These are phyloP conservation scores for Centrocercus urophasianus DNA, from an alignment of 2,113 vertebrate genomes.

Conservation along the genomic window DNA sequence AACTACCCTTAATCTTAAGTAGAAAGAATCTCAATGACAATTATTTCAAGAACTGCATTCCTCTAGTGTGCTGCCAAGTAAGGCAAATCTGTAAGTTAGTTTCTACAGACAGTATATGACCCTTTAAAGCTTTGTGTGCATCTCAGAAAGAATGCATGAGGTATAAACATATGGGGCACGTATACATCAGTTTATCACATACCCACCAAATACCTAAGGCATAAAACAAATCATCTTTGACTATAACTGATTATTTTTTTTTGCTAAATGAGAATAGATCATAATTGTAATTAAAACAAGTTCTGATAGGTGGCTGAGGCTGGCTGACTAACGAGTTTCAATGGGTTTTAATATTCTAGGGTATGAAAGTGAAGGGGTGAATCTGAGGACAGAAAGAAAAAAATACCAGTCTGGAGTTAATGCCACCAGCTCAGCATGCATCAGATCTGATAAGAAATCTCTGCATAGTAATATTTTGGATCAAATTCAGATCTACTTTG, in stretches of 20 bases:
- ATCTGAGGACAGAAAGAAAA: background rate
- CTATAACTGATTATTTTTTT: background rate
- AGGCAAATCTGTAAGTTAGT: background rate
- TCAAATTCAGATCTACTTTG: background rate
- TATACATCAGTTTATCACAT: background rate
- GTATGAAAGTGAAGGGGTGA: background rate
- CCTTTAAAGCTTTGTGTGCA: background rate
- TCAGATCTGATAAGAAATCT: background rate
- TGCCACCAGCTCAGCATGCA: background rate
- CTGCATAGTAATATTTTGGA: background rate
- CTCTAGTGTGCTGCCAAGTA: background rate
- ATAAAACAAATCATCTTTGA: background rate
- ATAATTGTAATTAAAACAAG: background rate
- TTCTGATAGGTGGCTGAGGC: background rate
- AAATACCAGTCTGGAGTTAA: background rate
- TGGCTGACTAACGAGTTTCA: background rate
- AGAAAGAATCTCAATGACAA: background rate
- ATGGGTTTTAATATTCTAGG: background rate
- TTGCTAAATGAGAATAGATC: background rate
- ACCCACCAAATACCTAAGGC: background rate
- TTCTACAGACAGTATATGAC: background rate
- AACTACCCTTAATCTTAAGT: too few relatives aligned
- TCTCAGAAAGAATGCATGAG: background rate
- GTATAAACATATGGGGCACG: background rate
- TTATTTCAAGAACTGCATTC: background rate